Evolutionary conservation across 2,797 vertebrate species (phyloP), one percentile per base, ranked within the genome.

Genomic region (Neosilurus mollespiculum): DNA sequence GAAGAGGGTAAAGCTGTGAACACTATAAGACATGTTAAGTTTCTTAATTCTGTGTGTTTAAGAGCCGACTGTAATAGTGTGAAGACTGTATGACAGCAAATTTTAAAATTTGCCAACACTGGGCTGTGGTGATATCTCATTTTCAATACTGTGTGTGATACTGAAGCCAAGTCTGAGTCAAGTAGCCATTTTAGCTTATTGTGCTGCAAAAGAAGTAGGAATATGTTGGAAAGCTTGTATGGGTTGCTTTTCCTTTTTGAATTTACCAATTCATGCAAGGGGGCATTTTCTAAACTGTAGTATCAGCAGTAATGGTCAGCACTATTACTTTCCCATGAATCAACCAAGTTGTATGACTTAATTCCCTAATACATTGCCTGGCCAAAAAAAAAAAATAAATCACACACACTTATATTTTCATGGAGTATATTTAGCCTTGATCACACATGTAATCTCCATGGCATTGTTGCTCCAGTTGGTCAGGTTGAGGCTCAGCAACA

Each of bases 121-220:
- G 51, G 14, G 70, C 51, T 67, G 22, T 80, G 53, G 16, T 6
- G 20, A 59, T 49, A 15, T 67, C 20, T 61, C 43, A n/a, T 72
- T 84, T 18, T 5, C 75, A 87, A 86, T 84, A 86, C 84, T 84
- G 84, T 43, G 54, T 56, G 22, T 10, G 64, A 70, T 43, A 8
- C 4, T 20, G 5, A n/a, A 73, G 34, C 58, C 59, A 62, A 18
- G 1, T 30, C n/a, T 16, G 20, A 65, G 16, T 58, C 18, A 20
- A 76, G 51, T 53, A 62, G 16, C 37, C n/a, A 30, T 61, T 59
- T 22, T 0, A 6, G 11, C 18, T 12, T 22, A 81, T 12, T 81
- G 43, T 59, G 18, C 9, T 26, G 24, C 24, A 64, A 18, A 18
- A 2, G 16, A 18, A 54, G 49, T 26, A 54, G 24, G 1, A 49